Evolutionary conservation across 2,888 invertebrate species (phyloP).

Genomic region (Cremastinae sp.): DNA sequence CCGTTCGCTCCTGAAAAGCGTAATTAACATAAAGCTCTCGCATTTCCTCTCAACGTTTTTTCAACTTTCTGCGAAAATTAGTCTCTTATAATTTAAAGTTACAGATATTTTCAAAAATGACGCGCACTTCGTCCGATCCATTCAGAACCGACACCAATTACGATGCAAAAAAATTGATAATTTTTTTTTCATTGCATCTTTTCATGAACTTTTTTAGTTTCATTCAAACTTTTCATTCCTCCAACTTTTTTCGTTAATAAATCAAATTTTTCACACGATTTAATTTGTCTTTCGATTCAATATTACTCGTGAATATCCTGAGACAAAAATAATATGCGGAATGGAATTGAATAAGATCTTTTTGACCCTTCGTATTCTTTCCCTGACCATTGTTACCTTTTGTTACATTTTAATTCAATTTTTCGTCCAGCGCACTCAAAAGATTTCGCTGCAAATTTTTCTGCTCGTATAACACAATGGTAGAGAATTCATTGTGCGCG

Average conservation of each 20-base stretch:
- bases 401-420: slow-evolving; percentile 11
- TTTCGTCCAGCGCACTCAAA: neutral
- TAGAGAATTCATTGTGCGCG: slow-evolving; percentile 12
- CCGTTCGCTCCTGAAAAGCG: neutral
- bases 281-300: too few species aligned
- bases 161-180: slow-evolving; percentile 1
- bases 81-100: too few species aligned
- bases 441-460: slow-evolving; percentile 1
- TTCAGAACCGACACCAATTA: neutral
- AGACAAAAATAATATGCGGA: too few species aligned
- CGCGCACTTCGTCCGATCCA: neutral
- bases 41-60: slow-evolving; percentile 6
- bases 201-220: too few species aligned
- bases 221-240: too few species aligned
- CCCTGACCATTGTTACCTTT: neutral
- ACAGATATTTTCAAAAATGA: too few species aligned
- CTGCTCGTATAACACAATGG: slow-evolving; percentile 10
- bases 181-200: too few species aligned
- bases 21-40: slow-evolving; percentile 37
- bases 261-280: too few species aligned
- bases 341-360: neutral
- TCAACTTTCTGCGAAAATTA: too few species aligned
- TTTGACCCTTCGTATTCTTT: slow-evolving; percentile 4
- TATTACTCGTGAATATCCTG: too few species aligned
- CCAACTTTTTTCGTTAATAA: too few species aligned